Evolutionary conservation across 2,888 invertebrate genomes (phyloP).

Genomic region (Epistrophella euchroma): DNA sequence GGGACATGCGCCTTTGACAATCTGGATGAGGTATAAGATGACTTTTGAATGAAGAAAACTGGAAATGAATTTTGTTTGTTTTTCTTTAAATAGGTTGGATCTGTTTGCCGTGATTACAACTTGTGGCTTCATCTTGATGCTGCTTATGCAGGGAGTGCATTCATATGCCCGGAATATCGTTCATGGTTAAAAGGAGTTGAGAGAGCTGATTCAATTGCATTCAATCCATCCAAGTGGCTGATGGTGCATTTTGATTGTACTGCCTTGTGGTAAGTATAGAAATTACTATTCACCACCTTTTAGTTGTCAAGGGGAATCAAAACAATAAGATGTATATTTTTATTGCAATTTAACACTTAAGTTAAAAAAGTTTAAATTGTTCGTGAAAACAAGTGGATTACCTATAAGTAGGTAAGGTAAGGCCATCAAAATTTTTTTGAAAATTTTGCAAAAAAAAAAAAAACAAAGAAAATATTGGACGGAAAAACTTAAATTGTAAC

Average conservation of each 20-base stretch:
- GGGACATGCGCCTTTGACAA: slow-evolving; percentile 98
- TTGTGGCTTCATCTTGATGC: slow-evolving; percentile 99
- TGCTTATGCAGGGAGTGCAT: slow-evolving; percentile 98
- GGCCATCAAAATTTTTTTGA: no score
- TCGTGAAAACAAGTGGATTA: no score
- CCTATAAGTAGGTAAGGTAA: no score
- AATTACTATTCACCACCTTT: no score
- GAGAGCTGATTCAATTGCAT: slow-evolving; percentile 96
- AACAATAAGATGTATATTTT: no score
- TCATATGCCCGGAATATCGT: slow-evolving; percentile 97
- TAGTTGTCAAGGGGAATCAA: neutral
- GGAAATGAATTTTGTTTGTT: neutral
- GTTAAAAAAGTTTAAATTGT: no score
- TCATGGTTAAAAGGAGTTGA: slow-evolving; percentile 96
- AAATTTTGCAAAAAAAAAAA: no score
- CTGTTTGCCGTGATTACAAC: slow-evolving; percentile 90
- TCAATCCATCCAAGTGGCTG: slow-evolving; percentile 99
- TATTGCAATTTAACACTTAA: no score
- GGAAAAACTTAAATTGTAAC: no score
- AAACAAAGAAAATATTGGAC: no score
- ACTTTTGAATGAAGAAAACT: neutral
- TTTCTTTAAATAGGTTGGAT: slow-evolving; percentile 84
- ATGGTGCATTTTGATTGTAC: slow-evolving; percentile 99
- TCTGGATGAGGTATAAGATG: slow-evolving; percentile 86
- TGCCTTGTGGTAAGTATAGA: slow-evolving; percentile 93